Conservation (phyloP, 2,113 vertebrate species). For the Brachirus orientalis region DNA sequence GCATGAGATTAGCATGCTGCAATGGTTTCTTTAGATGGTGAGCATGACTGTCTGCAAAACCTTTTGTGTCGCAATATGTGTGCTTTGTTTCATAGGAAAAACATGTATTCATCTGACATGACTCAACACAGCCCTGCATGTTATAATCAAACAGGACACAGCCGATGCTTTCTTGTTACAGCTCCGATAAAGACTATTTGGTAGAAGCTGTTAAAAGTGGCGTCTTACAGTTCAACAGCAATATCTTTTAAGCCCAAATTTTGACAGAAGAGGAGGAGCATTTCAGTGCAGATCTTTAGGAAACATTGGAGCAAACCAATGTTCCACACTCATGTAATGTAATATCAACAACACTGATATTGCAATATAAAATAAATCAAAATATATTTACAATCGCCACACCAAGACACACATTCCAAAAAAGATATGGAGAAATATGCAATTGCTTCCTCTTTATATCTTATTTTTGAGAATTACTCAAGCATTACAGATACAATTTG, state of each 20-base stretch:
- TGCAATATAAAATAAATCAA: constrained; percentile 59
- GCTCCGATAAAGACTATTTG: too few relatives aligned
- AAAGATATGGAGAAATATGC: constrained; percentile 67
- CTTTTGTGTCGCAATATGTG: not conserved
- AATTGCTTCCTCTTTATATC: constrained; percentile 83
- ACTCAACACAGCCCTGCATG: not conserved
- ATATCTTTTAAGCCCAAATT: not conserved
- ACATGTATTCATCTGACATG: not conserved
- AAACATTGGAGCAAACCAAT: constrained; percentile 18
- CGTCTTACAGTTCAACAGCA: too few relatives aligned
- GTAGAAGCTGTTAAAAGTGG: not conserved
- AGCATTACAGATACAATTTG: constrained; percentile 82
- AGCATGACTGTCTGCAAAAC: not conserved
- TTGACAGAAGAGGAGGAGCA: not conserved
- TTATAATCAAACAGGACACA: not conserved
- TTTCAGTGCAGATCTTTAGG: not conserved
- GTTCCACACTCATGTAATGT: constrained; percentile 18
- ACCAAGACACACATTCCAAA: not conserved
- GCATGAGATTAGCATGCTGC: not conserved
- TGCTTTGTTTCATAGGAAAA: not conserved
- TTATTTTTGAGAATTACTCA: constrained; percentile 86
- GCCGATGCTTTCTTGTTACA: not conserved
- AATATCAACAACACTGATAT: constrained; percentile 47
- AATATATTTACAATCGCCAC: constrained; percentile 46
- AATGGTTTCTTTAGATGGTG: not conserved